Evolutionary conservation across 2,797 vertebrate species (phyloP), one percentile per base, ranked within the genome.

Genomic region (Odontamblyopus rebecca): DNA sequence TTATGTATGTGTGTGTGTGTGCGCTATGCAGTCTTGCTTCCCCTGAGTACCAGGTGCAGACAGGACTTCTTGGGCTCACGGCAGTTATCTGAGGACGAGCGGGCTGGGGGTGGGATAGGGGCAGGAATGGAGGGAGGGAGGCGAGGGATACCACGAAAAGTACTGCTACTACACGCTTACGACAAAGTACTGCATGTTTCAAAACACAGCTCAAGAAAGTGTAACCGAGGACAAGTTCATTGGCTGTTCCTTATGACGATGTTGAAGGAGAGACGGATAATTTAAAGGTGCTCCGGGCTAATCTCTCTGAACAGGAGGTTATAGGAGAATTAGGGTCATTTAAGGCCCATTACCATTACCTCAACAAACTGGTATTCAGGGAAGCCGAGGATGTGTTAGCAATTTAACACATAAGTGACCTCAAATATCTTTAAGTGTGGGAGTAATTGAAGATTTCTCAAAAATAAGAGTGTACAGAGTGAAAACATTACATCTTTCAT

Each of bases 51-150:
- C 86, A 88, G 83, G 89, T 89, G 89, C 88, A 83, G 83, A 86
- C 86, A 92, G 87, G 89, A 92, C 86, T 90, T 88, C 81, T 89
- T 87, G 82, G 82, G 88, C 91, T 90, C 75, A 76, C 90, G 88
- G 90, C 90, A 83, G 88, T 89, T 89, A 91, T 92, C 89, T 88
- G 85, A 91, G 86, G 88, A 89, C 80, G 78, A 84, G 77, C 65
- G 70, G 56, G 67, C 69, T 61, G 35, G 61, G 71, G 65, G 71
- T 1, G 32, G 5, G 44, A 16, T 13, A 48, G 13, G 9, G 2
- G 35, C 9, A 38, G 35, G 35, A 35, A 35, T 0, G 30, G 8
- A 35, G 35, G 35, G 35, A 44, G 35, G 61, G 75, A 38, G 72
- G 72, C 23, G 61, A 67, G 32, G 44, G 27, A 59, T 74, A 44